Base-by-base conservation (phyloP, 2,113 vertebrate species). In the Cyanoliseus patagonus region DNA sequence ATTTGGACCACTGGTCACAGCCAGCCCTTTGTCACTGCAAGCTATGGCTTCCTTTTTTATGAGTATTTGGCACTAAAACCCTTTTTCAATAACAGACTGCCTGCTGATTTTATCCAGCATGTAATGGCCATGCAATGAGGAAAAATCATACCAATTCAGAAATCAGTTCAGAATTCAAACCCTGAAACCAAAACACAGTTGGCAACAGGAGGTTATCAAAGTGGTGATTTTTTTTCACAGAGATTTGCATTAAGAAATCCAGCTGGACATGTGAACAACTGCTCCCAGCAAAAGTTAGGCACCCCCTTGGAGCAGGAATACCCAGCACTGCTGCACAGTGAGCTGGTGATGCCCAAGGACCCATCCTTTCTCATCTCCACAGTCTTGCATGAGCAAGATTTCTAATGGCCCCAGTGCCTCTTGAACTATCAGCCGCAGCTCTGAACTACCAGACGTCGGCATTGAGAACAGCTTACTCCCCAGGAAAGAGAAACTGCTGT, bases 121-220 rank as follows among this genome's bases (percentile, higher is more conserved):
- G 0, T 22, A 81, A 64, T 0, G 23, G 72, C 61, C 6, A 1
- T 0, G 1, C 20, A 13, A 17, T 0, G 10, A 42, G 27, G 72
- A 27, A 16, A 31, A 20, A 20, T 9, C 0, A 1, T 3, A 35
- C 39, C 10, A 47, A 7, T 16, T 17, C 46, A 24, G 37, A 39
- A 63, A 44, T 8, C 33, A 8, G 41, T 53, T 55, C 46, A 12
- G 70, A 42, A 25, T 3, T 19, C 64, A 33, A 46, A 18, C 23
- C 62, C 31, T 51, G 74, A 41, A 44, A 52, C 8, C 5, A 1
- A 85, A 92, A 70, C 1, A 20, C 35, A 20, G 46, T 16, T 24
- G 75, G 30, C 2, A 1, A 11, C 5, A 7, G 72, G 13, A 39
- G 33, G 19, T 9, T 27, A n/a, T 6, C 23, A 3, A 20, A 28